Evolutionary conservation across 1,140 invertebrate genomes (phyloP).

Genomic region (Orius insidiosus): DNA sequence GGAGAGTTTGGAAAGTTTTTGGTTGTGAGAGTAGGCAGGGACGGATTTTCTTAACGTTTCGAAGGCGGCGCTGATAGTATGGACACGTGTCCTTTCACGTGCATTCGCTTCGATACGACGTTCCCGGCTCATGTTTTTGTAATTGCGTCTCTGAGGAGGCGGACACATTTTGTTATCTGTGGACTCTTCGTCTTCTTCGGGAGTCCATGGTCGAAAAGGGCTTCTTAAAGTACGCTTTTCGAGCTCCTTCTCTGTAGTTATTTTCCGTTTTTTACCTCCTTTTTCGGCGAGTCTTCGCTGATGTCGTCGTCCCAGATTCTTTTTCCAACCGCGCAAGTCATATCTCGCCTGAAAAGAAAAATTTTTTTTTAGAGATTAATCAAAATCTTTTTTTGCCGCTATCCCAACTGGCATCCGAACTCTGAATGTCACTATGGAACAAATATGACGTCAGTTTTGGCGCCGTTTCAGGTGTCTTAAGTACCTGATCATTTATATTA

Average conservation of each 20-base stretch:
- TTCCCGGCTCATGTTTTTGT: slow-evolving; percentile 88
- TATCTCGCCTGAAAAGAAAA: slow-evolving; percentile 20
- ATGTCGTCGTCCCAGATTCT: slow-evolving; percentile 17
- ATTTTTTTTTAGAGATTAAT: too few species aligned
- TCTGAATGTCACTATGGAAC: too few species aligned
- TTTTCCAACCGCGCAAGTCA: slow-evolving; percentile 20
- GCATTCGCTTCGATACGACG: slow-evolving; percentile 85
- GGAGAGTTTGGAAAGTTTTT: slow-evolving; percentile 81
- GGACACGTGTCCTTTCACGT: slow-evolving; percentile 74
- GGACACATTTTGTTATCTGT: background rate
- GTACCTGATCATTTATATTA: too few species aligned
- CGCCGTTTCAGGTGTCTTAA: too few species aligned
- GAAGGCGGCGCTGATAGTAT: slow-evolving; percentile 88
- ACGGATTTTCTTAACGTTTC: slow-evolving; percentile 69
- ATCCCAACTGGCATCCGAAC: too few species aligned
- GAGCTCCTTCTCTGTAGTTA: background rate
- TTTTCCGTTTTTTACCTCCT: slow-evolving; percentile 2
- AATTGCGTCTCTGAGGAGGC: slow-evolving; percentile 45
- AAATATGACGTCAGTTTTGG: too few species aligned
- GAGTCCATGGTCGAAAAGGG: slow-evolving; percentile 14
- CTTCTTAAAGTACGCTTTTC: background rate
- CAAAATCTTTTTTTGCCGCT: too few species aligned
- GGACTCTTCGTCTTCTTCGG: slow-evolving; percentile 3
- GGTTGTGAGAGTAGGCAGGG: slow-evolving; percentile 79
- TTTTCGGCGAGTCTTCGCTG: slow-evolving; percentile 18